Conservation (phyloP, 1,140 invertebrate species). For the Microvelia longipes region DNA sequence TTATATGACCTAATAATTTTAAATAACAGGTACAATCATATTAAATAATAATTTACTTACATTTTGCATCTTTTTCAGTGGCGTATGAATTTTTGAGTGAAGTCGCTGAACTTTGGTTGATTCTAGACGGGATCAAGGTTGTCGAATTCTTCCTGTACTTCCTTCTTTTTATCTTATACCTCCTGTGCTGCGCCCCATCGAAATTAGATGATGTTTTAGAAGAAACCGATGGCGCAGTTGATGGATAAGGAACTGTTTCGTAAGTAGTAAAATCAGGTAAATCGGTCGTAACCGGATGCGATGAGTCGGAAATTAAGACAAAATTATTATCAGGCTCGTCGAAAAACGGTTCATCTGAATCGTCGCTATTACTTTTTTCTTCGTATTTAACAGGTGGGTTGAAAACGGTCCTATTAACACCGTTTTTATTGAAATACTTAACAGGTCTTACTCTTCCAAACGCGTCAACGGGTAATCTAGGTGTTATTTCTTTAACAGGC, state of each 20-base stretch:
- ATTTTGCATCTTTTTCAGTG: slow-evolving; percentile 7
- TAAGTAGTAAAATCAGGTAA: too few relatives aligned
- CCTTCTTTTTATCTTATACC: background rate
- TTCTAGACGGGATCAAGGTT: background rate
- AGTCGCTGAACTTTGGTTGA: background rate
- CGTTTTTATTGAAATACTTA: background rate
- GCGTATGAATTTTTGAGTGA: background rate
- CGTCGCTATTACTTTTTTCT: background rate
- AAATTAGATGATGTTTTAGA: background rate
- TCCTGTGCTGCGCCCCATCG: background rate
- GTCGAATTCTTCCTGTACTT: background rate
- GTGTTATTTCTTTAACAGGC: background rate
- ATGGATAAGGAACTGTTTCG: background rate
- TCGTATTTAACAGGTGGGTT: background rate
- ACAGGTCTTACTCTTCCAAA: background rate
- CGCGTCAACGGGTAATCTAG: background rate
- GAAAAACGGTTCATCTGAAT: background rate
- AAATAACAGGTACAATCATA: too few relatives aligned
- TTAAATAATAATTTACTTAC: slow-evolving; percentile 10
- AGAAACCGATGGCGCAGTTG: background rate
- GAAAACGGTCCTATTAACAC: background rate
- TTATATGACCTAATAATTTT: too few relatives aligned
- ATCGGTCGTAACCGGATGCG: background rate
- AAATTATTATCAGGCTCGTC: background rate
- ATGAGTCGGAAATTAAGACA: background rate